Evolutionary conservation across 1,140 invertebrate genomes (phyloP).

Genomic region (Rhyacophila brunnea): DNA sequence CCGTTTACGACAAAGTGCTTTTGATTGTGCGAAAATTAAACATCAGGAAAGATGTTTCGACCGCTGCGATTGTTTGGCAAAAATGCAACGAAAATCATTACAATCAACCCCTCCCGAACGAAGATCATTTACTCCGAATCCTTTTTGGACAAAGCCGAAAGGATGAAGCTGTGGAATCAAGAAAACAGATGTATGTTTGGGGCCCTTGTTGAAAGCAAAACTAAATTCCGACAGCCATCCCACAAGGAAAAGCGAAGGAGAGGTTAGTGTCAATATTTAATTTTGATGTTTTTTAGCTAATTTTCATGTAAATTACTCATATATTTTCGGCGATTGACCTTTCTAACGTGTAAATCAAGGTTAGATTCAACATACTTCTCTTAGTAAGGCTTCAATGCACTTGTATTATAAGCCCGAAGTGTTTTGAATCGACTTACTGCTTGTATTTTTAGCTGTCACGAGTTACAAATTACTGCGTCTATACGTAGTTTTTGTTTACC

Average conservation of each 20-base stretch:
- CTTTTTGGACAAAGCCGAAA: slow-evolving; percentile 30
- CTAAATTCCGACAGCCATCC: slow-evolving; percentile 32
- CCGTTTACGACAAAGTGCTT: neutral
- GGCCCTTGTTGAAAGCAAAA: slow-evolving; percentile 31
- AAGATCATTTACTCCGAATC: slow-evolving; percentile 26
- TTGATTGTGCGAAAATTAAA: neutral
- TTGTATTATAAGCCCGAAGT: neutral
- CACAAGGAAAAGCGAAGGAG: slow-evolving; percentile 23
- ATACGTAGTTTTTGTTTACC: neutral
- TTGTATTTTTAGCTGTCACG: slow-evolving; percentile 17
- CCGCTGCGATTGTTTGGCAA: slow-evolving; percentile 15
- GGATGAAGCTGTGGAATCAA: slow-evolving; percentile 34
- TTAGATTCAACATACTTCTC: neutral
- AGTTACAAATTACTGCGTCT: slow-evolving; percentile 7
- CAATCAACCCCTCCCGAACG: slow-evolving; percentile 7
- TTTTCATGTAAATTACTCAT: slow-evolving; percentile 1
- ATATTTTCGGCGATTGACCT: slow-evolving; percentile 8
- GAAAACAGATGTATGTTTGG: slow-evolving; percentile 40
- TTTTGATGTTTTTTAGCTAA: neutral
- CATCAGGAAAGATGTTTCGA: slow-evolving; percentile 16
- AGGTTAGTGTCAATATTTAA: slow-evolving; percentile 15
- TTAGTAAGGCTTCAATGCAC: slow-evolving; percentile 15
- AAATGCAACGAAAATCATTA: slow-evolving; percentile 16
- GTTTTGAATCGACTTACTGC: slow-evolving; percentile 6
- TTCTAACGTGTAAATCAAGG: slow-evolving; percentile 9